Conservation (phyloP, 2,888 invertebrate genomes). For the Venusia cambrica region DNA sequence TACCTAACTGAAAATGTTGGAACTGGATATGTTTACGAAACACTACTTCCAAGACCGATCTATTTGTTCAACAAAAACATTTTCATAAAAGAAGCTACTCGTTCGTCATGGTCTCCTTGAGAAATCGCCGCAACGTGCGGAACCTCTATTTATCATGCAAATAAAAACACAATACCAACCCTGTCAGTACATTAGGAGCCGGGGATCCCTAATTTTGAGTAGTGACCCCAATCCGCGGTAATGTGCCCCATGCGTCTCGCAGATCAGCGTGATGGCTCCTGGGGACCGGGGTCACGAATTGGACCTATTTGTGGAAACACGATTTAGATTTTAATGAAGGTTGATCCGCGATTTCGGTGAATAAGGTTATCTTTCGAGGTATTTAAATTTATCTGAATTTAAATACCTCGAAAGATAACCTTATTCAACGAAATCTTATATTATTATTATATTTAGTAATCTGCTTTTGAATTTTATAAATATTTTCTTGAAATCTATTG, state of each 20-base stretch:
- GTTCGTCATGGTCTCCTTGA: too few relatives aligned
- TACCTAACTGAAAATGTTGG: too few relatives aligned
- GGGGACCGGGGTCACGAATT: slow-evolving; percentile 19
- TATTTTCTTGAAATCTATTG: too few relatives aligned
- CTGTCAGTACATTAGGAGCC: slow-evolving; percentile 10
- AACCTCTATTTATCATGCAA: slow-evolving; percentile 5
- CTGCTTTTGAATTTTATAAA: too few relatives aligned
- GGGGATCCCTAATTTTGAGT: slow-evolving; percentile 23
- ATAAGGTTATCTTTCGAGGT: background rate
- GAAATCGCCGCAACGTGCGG: background rate
- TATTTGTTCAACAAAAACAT: too few relatives aligned
- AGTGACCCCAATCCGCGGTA: slow-evolving; percentile 21
- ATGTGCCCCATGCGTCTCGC: slow-evolving; percentile 30
- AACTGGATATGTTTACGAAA: too few relatives aligned
- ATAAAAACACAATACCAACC: slow-evolving; percentile 12
- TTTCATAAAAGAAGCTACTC: too few relatives aligned
- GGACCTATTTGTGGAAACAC: slow-evolving; percentile 17
- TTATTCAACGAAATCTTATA: too few relatives aligned
- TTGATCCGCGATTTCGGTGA: slow-evolving; percentile 5
- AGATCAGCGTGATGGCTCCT: slow-evolving; percentile 18
- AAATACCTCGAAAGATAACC: too few relatives aligned
- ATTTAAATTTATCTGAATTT: background rate
- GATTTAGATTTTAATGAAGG: slow-evolving; percentile 20
- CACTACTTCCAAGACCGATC: too few relatives aligned
- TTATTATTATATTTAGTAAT: too few relatives aligned